These are phyloP conservation scores for Pammene aurita DNA, from an alignment of 2,888 invertebrate species.

Conservation along the genomic window DNA sequence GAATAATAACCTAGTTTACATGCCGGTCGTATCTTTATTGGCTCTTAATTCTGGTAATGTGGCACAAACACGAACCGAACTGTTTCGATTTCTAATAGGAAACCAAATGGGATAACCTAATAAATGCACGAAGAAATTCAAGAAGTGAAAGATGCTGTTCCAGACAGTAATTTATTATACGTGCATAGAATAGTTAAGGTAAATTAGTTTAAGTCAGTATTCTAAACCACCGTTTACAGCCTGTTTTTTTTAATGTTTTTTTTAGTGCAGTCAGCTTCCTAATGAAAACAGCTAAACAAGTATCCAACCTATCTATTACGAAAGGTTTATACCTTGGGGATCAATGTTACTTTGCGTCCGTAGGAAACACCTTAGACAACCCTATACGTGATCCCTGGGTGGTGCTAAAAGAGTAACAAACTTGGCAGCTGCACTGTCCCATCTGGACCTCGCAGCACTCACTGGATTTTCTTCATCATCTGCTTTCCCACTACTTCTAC, in stretches of 20 bases:
- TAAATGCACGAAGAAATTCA: not conserved
- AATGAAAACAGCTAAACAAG: slow-evolving; percentile 1
- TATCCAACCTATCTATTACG: not conserved
- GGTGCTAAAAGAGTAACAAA: too few relatives aligned
- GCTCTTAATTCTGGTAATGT: slow-evolving; percentile 33
- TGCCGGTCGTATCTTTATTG: slow-evolving; percentile 17
- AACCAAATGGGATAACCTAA: not conserved
- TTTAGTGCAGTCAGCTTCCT: not conserved
- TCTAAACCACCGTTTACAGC: not conserved
- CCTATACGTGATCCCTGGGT: too few relatives aligned
- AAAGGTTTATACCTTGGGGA: too few relatives aligned
- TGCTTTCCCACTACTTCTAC: too few relatives aligned
- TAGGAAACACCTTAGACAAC: too few relatives aligned
- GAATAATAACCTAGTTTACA: slow-evolving; percentile 19
- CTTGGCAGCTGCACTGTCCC: too few relatives aligned
- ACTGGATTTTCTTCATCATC: too few relatives aligned
- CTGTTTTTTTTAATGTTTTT: too few relatives aligned
- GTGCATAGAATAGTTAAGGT: not conserved
- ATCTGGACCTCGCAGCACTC: too few relatives aligned
- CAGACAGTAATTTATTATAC: slow-evolving; percentile 3
- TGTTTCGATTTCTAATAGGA: slow-evolving; percentile 25
- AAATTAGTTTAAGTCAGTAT: not conserved
- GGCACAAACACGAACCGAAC: slow-evolving; percentile 28
- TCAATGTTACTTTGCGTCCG: too few relatives aligned
- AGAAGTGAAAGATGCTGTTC: slow-evolving; percentile 2